Conservation (phyloP, 1,140 invertebrate species). For the Monomorium pharaonis region DNA sequence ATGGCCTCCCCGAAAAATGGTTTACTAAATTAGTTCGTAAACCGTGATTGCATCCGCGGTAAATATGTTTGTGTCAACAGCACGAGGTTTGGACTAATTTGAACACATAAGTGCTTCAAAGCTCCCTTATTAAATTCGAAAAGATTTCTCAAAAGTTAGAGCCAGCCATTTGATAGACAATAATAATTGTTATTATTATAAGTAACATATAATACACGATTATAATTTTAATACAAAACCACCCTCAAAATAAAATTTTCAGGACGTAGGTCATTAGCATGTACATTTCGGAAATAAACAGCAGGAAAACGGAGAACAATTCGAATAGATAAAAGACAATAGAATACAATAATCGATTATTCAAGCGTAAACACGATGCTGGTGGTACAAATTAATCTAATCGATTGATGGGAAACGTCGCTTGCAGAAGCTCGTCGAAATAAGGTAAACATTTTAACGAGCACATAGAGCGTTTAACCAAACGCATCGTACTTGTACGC, state of each 20-base stretch:
- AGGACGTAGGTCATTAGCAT: background rate
- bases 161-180: background rate
- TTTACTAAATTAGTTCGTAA: background rate
- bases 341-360: background rate
- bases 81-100: background rate
- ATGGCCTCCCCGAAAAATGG: background rate
- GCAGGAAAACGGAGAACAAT: background rate
- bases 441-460: conserved; percentile 34
- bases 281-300: background rate
- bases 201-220: background rate
- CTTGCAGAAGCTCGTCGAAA: background rate
- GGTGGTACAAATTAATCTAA: background rate
- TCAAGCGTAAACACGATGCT: background rate
- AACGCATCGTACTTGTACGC: background rate
- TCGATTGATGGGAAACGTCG: background rate
- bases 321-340: background rate
- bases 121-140: background rate
- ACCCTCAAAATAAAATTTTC: background rate
- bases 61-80: background rate
- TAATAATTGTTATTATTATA: background rate
- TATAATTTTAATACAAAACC: background rate
- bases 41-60: background rate
- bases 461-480: background rate
- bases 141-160: background rate
- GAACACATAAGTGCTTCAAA: background rate